Evolutionary conservation across 2,113 vertebrate genomes (phyloP).

Genomic region (Ramphastos sulfuratus): DNA sequence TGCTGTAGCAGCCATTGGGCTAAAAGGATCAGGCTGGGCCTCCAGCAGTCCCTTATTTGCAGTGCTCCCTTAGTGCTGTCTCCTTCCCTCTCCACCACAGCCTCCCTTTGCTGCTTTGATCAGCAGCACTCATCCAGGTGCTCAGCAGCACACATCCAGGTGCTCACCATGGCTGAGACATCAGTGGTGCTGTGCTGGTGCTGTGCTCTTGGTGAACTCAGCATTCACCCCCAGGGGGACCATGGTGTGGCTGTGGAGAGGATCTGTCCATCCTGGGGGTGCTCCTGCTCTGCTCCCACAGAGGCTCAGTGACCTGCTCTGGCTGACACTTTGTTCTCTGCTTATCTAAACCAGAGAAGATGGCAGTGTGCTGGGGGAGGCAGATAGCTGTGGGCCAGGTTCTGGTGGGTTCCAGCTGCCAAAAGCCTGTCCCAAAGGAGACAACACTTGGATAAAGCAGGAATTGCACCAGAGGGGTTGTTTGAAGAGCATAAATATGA

Average conservation of each 20-base stretch:
- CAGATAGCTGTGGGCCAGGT: neutral
- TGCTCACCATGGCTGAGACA: neutral
- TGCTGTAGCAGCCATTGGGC: neutral
- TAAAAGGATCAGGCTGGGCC: neutral
- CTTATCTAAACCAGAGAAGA: neutral
- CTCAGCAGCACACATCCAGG: neutral
- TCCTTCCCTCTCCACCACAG: rapidly evolving
- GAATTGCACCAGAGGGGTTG: neutral
- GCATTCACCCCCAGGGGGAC: too few species aligned
- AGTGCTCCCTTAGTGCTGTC: rapidly evolving
- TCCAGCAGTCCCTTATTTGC: neutral
- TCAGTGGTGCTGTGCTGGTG: neutral
- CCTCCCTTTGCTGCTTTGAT: neutral
- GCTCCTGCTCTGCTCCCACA: rapidly evolving
- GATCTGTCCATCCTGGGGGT: neutral
- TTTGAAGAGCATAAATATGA: neutral
- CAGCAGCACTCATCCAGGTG: neutral
- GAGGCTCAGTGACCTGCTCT: neutral
- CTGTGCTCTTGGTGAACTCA: neutral
- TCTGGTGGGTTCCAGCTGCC: neutral
- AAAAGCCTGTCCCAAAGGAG: neutral
- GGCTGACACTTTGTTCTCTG: neutral
- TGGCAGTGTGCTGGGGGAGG: neutral
- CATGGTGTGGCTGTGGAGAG: neutral
- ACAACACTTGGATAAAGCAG: neutral